These are phyloP conservation scores for Drosophila sproati DNA, from an alignment of 1,140 invertebrate species.

Conservation along the genomic window DNA sequence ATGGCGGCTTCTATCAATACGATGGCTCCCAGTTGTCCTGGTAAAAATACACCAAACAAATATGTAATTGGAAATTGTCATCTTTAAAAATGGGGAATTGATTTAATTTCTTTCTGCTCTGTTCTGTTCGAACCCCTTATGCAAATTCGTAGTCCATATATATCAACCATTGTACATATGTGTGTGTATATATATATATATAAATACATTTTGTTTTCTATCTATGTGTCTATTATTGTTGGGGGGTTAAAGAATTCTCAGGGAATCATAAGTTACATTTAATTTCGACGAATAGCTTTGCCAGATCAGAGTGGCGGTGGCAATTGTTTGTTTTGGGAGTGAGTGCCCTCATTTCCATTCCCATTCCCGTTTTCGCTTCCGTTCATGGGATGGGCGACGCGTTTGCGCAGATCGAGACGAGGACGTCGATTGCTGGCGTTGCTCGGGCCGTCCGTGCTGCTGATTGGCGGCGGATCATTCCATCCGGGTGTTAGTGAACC, in stretches of 20 bases:
- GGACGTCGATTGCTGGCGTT: slow-evolving; percentile 52
- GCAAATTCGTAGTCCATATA: too few relatives aligned
- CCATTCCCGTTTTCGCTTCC: slow-evolving; percentile 17
- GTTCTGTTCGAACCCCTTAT: too few relatives aligned
- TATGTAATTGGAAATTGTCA: too few relatives aligned
- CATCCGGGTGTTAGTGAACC: slow-evolving; percentile 77
- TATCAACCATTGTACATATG: not conserved
- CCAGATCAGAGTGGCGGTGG: slow-evolving; percentile 17
- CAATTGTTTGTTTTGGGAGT: slow-evolving; percentile 3
- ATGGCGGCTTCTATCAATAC: slow-evolving; percentile 91
- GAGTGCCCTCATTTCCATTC: slow-evolving; percentile 26
- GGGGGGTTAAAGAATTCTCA: slow-evolving; percentile 22
- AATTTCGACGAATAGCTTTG: not conserved
- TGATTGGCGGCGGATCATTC: slow-evolving; percentile 77
- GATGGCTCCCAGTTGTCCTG: slow-evolving; percentile 91
- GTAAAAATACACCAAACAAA: slow-evolving; percentile 84
- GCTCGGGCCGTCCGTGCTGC: slow-evolving; percentile 32
- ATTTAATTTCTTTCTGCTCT: too few relatives aligned
- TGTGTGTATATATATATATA: slow-evolving; percentile 22
- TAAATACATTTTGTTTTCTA: slow-evolving; percentile 27
- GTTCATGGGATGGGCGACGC: slow-evolving; percentile 72
- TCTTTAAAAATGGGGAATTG: too few relatives aligned
- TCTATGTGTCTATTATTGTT: slow-evolving; percentile 23
- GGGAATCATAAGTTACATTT: slow-evolving; percentile 7
- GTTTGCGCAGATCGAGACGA: slow-evolving; percentile 74